These are phyloP conservation scores for Xenentodon cancila DNA, from an alignment of 2,797 vertebrate species.

Conservation along the genomic window DNA sequence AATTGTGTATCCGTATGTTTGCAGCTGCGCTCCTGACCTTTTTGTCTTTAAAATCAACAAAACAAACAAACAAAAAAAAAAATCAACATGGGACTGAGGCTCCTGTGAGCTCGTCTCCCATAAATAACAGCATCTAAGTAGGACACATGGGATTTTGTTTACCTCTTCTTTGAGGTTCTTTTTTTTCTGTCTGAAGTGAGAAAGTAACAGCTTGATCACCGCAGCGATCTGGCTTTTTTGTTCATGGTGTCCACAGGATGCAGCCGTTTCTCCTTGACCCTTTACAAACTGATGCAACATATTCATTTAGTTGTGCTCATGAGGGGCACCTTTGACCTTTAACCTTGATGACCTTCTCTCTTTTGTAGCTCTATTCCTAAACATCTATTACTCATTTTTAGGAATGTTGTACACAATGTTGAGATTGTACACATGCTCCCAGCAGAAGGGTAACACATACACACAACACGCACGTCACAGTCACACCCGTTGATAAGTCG, in stretches of 20 bases:
- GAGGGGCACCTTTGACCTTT: too few relatives aligned
- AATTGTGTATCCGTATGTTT: neutral
- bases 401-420: neutral
- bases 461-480: too few relatives aligned
- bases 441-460: neutral
- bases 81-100: too few relatives aligned
- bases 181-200: conserved; percentile 28
- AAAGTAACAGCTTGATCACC: neutral
- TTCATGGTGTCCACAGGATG: conserved; percentile 2
- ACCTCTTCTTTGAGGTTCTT: conserved; percentile 19
- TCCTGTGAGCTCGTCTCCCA: conserved; percentile 31
- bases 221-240: conserved; percentile 3
- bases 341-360: neutral
- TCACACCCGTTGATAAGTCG: conserved; percentile 11
- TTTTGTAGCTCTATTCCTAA: neutral
- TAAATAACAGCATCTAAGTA: conserved; percentile 43
- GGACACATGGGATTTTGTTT: conserved; percentile 29
- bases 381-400: neutral
- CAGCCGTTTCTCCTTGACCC: conserved; percentile 1
- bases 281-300: neutral
- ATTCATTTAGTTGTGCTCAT: neutral
- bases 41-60: too few relatives aligned
- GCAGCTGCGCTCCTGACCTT: too few relatives aligned
- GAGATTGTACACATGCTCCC: neutral
- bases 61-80: too few relatives aligned